These are phyloP conservation scores for Cuniculus paca DNA, from an alignment of 2,797 vertebrate genomes.

Conservation along the genomic window DNA sequence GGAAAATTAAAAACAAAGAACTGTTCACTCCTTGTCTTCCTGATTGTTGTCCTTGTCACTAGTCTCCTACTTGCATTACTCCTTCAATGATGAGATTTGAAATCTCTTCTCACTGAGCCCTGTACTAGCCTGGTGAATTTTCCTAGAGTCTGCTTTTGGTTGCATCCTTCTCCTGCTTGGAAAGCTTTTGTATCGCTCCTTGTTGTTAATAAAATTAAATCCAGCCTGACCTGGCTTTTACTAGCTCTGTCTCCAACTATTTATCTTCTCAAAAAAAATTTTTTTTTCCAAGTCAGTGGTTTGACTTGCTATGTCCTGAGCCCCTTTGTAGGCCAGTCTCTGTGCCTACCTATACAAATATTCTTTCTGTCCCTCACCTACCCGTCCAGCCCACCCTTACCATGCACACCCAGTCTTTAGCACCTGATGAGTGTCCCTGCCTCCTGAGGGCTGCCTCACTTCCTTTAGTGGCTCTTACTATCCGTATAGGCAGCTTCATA, in stretches of 20 bases:
- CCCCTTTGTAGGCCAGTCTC: neutral
- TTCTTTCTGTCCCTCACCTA: neutral
- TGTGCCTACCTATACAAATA: neutral
- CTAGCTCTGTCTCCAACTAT: neutral
- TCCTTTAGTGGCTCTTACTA: neutral
- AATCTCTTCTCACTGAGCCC: neutral
- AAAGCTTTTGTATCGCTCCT: conserved; percentile 5
- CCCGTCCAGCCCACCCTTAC: neutral
- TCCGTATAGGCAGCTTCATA: neutral
- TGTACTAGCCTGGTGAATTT: conserved; percentile 24
- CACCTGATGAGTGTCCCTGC: neutral
- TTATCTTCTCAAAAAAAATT: conserved; percentile 54
- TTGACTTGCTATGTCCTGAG: conserved; percentile 41
- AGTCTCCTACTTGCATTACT: neutral
- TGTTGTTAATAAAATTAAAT: conserved; percentile 45
- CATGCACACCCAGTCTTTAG: neutral
- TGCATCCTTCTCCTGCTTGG: neutral
- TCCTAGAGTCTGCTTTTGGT: neutral
- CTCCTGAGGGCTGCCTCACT: neutral
- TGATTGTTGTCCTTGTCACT: neutral
- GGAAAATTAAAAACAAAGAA: neutral
- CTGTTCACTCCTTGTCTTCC: neutral
- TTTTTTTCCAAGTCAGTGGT: neutral
- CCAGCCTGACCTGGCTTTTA: neutral
- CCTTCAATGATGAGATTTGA: neutral